These are phyloP conservation scores for Congeria kusceri DNA, from an alignment of 2,888 invertebrate genomes.

Conservation along the genomic window DNA sequence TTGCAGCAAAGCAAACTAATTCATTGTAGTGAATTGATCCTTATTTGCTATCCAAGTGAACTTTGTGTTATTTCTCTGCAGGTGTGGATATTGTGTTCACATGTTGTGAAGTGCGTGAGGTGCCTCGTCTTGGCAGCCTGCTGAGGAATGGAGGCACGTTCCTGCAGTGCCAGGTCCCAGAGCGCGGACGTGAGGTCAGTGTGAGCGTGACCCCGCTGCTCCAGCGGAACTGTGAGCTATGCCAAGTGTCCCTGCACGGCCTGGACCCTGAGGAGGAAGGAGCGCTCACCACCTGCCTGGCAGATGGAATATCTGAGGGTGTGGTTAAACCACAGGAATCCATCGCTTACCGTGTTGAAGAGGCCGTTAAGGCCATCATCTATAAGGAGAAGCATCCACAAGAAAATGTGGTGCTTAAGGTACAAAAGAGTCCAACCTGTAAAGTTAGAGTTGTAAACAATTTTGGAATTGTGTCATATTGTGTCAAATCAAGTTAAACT, in stretches of 20 bases:
- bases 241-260: not conserved
- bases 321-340: slow-evolving; percentile 43
- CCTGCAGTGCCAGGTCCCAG: not conserved
- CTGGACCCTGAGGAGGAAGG: not conserved
- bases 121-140: not conserved
- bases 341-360: slow-evolving; percentile 24
- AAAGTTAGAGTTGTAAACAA: too few species aligned
- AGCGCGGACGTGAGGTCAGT: not conserved
- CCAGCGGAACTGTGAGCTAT: slow-evolving; percentile 33
- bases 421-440: not conserved
- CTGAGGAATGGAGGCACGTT: slow-evolving; percentile 6
- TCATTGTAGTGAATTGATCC: too few species aligned
- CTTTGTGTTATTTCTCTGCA: not conserved
- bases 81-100: slow-evolving; percentile 30
- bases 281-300: not conserved
- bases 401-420: slow-evolving; percentile 26
- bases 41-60: too few species aligned
- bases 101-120: not conserved
- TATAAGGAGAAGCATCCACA: slow-evolving; percentile 20
- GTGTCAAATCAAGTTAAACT: too few species aligned
- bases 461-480: too few species aligned
- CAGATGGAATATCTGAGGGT: slow-evolving; percentile 31
- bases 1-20: too few species aligned
- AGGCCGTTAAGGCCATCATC: slow-evolving; percentile 40
- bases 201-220: not conserved